Evolutionary conservation across 1,140 invertebrate species (phyloP), one percentile per base, ranked within the genome.

Genomic region (Thrips palmi): DNA sequence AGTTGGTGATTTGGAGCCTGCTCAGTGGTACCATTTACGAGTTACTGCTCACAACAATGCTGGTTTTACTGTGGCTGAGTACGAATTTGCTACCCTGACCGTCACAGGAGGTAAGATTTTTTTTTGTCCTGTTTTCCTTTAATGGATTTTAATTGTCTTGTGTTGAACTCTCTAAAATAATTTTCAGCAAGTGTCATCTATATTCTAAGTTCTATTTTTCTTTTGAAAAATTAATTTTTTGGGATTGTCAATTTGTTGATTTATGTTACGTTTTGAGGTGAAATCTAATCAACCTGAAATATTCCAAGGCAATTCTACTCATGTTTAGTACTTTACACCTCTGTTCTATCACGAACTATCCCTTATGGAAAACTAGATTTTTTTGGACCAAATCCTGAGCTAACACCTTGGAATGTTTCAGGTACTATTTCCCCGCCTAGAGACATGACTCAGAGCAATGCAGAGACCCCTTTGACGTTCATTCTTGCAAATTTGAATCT

Each of bases 41-140:
- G 87, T 96, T 14, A 91, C 86, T 2, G 89, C 89, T 15, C 85
- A 93, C 58, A 96, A 93, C 53, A 92, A 92, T 52, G 89, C 88
- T 35, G 92, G 89, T 28, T 89, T 88, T 46, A 85, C 86, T 17
- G 84, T 92, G 22, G 83, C 83, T 31, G 80, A 92, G 69, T 84
- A 89, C 52, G 84, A 88, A 63, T 94, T 94, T 58, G 86, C 85
- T 12, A 96, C 92, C 10, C 67, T 96, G 6, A 93, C 88, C 15
- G 73, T 86, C 42, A 85, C 82, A 47, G 92, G 91, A 73, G 83
- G 85, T 91, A 70, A 64, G 54, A 45, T 31, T 24, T 33, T 50
- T 50, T 55, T 44, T 41, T 43, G 6, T 33, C 4, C n/a, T 32
- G 8, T 23, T 41, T 32, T 33, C 24, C 20, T 25, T 5, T 21